Base-by-base conservation (phyloP, 2,797 vertebrate genomes). In the Presbytis comata region DNA sequence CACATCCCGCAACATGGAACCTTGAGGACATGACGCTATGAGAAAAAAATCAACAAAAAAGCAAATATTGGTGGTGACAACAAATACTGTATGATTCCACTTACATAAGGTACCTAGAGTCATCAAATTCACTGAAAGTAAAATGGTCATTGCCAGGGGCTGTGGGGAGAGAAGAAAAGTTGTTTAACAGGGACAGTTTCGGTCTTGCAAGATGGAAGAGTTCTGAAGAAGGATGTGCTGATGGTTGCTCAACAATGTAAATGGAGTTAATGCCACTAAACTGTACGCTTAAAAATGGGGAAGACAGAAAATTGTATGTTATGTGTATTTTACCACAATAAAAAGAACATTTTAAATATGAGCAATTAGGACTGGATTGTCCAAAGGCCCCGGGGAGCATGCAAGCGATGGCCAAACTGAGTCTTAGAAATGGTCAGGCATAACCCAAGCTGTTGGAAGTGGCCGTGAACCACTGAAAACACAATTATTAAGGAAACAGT, bases 381-480 rank as follows among this genome's bases (percentile, higher is more conserved):
- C 64, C 55, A 67, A 88, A 61, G 19, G 26, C 48, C 72, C 70
- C 1, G 44, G 17, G 14, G 26, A 28, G 5, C 13, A 36, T 13
- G 0, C 8, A 24, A 41, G 17, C 19, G 3, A 21, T 3, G 22
- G 36, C 8, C 50, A 57, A 72, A 21, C 26, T 0, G 28, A 48
- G 36, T 48, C 26, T 33, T 30, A 57, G 28, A 84, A 82, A 80
- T 33, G 12, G 75, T n/a, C 61, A 55, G 59, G 30, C n/a, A 11
- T 4, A 44, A 50, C 13, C 48, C n/a, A 6, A 50, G 59, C 28
- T 48, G 26, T 8, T 3, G 3, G 7, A 55, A 82, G 30, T 28
- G 39, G 22, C 94, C 10, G 17, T 28, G 41, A 83, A 59, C 24
- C 5, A 78, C 41, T 28, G 9, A 75, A 83, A 50, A 74, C 3